Conservation (phyloP, 2,113 vertebrate genomes). For the Cyphomyrus discorhynchus region DNA sequence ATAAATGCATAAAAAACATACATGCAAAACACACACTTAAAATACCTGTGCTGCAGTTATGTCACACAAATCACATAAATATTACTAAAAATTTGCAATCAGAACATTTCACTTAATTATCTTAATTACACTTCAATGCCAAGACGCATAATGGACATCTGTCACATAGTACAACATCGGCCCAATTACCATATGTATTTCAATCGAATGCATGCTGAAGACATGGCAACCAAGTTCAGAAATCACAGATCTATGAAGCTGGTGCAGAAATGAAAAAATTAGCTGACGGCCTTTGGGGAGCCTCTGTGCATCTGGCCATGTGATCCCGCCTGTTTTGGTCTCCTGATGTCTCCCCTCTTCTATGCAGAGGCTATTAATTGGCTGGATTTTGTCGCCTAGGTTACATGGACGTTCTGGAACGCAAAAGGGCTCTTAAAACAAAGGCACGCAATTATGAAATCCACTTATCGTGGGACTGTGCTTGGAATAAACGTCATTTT, state of each 20-base stretch:
- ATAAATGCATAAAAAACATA: background rate
- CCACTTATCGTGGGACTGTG: background rate
- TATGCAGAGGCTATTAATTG: background rate
- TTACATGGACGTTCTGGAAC: background rate
- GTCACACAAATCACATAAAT: background rate
- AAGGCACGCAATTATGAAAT: background rate
- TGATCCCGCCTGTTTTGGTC: background rate
- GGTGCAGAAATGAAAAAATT: background rate
- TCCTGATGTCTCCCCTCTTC: background rate
- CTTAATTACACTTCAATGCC: background rate
- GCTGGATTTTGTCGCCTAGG: constrained; percentile 17
- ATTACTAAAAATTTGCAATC: background rate
- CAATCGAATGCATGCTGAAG: background rate
- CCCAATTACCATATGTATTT: background rate
- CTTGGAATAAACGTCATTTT: background rate
- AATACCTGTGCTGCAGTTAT: background rate
- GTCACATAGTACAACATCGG: background rate
- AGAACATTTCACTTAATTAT: background rate
- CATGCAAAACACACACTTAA: background rate
- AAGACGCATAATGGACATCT: background rate
- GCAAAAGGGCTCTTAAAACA: constrained; percentile 7
- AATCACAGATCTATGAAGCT: background rate
- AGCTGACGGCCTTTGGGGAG: background rate
- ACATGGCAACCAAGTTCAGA: background rate
- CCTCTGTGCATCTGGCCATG: background rate